phyloP scores from a whole-genome alignment of 1,140 invertebrate genomes.

The Protaetia brevitarsis region DNA sequence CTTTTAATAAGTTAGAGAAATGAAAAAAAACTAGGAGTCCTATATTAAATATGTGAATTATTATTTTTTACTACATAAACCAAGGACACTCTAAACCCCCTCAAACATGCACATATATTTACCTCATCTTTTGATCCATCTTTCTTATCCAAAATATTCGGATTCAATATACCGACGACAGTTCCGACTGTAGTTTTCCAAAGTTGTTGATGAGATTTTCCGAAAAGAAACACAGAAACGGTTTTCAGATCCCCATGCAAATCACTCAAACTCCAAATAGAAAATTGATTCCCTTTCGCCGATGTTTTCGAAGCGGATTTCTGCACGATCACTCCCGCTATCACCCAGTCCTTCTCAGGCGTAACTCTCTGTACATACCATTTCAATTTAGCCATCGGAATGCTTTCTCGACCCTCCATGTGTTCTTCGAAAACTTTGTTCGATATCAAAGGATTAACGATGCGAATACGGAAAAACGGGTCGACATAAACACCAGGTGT shows the following conservation, averaged over 20 bases:
- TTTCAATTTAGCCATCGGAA: constrained; percentile 67
- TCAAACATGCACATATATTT: constrained; percentile 5
- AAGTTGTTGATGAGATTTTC: constrained; percentile 71
- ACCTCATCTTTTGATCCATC: constrained; percentile 64
- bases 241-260: constrained; percentile 74
- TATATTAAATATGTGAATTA: no score
- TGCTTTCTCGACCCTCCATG: constrained; percentile 70
- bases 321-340: constrained; percentile 78
- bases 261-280: constrained; percentile 86
- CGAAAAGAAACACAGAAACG: constrained; percentile 80
- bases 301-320: constrained; percentile 73
- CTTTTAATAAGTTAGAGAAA: no score
- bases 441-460: constrained; percentile 78
- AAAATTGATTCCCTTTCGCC: constrained; percentile 76
- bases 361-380: constrained; percentile 58
- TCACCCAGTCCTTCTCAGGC: constrained; percentile 78
- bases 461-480: constrained; percentile 74
- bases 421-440: constrained; percentile 64
- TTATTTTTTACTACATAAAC: no score
- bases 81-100: no score
- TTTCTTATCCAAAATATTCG: constrained; percentile 71
- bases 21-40: no score
- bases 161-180: constrained; percentile 82
- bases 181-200: constrained; percentile 81
- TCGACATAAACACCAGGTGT: constrained; percentile 60